Evolutionary conservation across 2,113 vertebrate genomes (phyloP).

Genomic region (Lagenorhynchus albirostris): DNA sequence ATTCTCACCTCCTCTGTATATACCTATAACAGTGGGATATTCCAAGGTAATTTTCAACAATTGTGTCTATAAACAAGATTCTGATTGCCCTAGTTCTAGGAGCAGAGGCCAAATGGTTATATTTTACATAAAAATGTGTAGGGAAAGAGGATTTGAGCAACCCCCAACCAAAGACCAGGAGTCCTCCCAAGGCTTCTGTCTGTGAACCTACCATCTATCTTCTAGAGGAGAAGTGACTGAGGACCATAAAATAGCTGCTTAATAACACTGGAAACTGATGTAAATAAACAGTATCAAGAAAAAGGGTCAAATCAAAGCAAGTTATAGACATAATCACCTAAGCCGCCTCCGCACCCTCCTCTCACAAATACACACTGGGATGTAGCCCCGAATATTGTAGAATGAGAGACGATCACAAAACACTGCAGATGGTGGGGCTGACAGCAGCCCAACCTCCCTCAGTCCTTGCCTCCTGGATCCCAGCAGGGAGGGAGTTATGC

Average conservation of each 20-base stretch:
- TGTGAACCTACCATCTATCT: background rate
- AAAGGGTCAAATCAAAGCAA: background rate
- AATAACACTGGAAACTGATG: background rate
- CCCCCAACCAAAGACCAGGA: background rate
- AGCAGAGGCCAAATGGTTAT: background rate
- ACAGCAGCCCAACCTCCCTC: background rate
- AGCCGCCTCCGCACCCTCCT: background rate
- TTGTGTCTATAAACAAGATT: slow-evolving; percentile 1
- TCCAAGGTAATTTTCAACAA: slow-evolving; percentile 46
- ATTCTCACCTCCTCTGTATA: slow-evolving; percentile 23
- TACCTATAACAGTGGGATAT: slow-evolving; percentile 1
- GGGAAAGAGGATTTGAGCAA: background rate
- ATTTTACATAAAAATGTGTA: slow-evolving; percentile 15
- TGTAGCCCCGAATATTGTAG: background rate
- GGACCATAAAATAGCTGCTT: background rate
- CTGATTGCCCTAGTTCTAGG: background rate
- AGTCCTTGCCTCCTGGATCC: background rate
- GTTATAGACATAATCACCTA: background rate
- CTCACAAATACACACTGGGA: background rate
- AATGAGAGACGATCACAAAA: background rate
- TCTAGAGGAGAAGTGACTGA: background rate
- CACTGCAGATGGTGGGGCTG: background rate
- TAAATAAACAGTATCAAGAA: background rate
- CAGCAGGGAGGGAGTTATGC: background rate
- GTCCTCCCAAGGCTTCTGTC: background rate